Conservation (phyloP, 2,113 vertebrate species). For the Salvelinus fontinalis region DNA sequence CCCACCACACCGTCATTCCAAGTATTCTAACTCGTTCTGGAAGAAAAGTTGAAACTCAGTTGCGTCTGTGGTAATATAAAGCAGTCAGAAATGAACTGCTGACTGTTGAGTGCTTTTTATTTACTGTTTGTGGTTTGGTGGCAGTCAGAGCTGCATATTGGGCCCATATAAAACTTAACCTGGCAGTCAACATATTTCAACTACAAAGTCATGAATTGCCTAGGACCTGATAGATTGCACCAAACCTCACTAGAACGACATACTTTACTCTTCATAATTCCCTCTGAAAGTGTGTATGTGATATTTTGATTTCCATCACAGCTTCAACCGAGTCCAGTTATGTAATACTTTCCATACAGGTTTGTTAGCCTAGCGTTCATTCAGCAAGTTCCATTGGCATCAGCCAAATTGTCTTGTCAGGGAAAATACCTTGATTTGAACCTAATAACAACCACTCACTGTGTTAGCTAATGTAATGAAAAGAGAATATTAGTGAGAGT, state of each 20-base stretch:
- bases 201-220: constrained; percentile 48
- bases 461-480: background rate
- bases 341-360: constrained; percentile 59
- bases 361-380: constrained; percentile 31
- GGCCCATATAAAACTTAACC: constrained; percentile 13
- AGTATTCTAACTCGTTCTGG: constrained; percentile 9
- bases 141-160: background rate
- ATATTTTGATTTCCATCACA: constrained; percentile 60
- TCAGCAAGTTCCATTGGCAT: constrained; percentile 8
- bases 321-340: constrained; percentile 23
- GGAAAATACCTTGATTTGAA: constrained; percentile 45
- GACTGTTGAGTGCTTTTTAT: background rate
- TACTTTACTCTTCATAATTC: constrained; percentile 44
- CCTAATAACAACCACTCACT: background rate
- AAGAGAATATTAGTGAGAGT: constrained; percentile 12
- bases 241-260: constrained; percentile 46
- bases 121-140: background rate
- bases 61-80: background rate
- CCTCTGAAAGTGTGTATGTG: constrained; percentile 38
- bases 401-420: constrained; percentile 41
- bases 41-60: background rate
- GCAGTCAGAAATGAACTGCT: background rate
- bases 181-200: constrained; percentile 44
- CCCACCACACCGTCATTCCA: constrained; percentile 9
- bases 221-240: constrained; percentile 33